Evolutionary conservation across 2,888 invertebrate species (phyloP).

Genomic region (Exephanes ischioxanthus): DNA sequence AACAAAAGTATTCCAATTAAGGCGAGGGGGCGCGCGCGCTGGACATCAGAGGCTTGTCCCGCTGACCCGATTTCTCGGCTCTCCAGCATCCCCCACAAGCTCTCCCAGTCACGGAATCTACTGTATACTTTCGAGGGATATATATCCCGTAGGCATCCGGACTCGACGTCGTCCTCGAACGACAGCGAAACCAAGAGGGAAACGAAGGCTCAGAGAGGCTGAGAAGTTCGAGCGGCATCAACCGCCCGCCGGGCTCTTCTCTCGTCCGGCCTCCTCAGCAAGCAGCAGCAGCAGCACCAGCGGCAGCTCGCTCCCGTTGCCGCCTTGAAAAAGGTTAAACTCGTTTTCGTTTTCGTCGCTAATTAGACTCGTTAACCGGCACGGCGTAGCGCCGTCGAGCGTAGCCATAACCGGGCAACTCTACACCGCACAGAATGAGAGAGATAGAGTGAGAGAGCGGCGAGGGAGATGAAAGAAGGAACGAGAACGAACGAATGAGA

Average conservation of each 20-base stretch:
- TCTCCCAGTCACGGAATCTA: constrained; percentile 51
- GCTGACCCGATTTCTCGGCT: constrained; percentile 69
- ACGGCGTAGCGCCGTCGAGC: constrained; percentile 76
- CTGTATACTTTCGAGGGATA: constrained; percentile 31
- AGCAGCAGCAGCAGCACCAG: constrained; percentile 23
- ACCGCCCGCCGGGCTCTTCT: constrained; percentile 46
- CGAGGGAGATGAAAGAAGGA: constrained; percentile 71
- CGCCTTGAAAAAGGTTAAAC: constrained; percentile 82
- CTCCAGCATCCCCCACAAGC: constrained; percentile 45
- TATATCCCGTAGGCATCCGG: constrained; percentile 44
- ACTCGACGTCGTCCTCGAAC: constrained; percentile 42
- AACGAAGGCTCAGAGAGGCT: constrained; percentile 27
- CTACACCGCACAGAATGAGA: constrained; percentile 70
- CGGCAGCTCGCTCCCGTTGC: constrained; percentile 36
- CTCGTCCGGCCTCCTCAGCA: constrained; percentile 42
- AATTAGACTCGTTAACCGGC: constrained; percentile 85
- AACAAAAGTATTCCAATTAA: constrained; percentile 67
- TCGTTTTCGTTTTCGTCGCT: constrained; percentile 85
- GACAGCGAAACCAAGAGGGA: constrained; percentile 41
- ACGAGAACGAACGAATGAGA: constrained; percentile 72
- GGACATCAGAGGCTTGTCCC: constrained; percentile 64
- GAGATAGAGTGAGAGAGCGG: constrained; percentile 72
- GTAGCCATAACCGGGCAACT: constrained; percentile 84
- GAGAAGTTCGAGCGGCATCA: constrained; percentile 36
- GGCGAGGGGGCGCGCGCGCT: constrained; percentile 46